Evolutionary conservation across 2,113 vertebrate genomes (phyloP).

Genomic region (Pycnonotus jocosus): DNA sequence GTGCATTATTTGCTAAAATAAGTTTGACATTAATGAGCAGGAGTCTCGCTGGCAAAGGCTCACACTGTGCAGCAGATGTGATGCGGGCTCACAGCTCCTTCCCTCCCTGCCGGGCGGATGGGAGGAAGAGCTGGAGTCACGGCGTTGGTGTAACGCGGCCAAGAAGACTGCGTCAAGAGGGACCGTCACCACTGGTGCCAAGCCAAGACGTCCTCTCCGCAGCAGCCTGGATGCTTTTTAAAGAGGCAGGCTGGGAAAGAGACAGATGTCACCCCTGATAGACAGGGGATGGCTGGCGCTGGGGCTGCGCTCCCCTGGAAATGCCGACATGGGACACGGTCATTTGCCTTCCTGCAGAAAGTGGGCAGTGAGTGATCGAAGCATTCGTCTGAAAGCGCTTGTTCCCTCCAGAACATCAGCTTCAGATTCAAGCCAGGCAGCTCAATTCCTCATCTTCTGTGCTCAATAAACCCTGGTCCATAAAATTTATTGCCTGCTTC

Average conservation of each 20-base stretch:
- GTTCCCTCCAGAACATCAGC: constrained; percentile 26
- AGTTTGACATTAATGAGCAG: constrained; percentile 69
- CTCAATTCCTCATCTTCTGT: constrained; percentile 55
- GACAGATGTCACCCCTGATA: neutral
- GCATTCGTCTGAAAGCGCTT: neutral
- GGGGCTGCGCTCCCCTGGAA: neutral
- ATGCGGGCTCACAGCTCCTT: constrained; percentile 41
- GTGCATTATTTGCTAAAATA: constrained; percentile 57
- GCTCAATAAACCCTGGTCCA: constrained; percentile 56
- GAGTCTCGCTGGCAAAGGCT: constrained; percentile 16
- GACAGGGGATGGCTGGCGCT: neutral
- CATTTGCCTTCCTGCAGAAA: neutral
- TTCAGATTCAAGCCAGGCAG: constrained; percentile 37
- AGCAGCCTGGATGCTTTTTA: neutral
- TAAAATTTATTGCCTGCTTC: constrained; percentile 57
- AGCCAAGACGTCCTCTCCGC: neutral
- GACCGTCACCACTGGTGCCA: neutral
- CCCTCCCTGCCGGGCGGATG: constrained; percentile 3
- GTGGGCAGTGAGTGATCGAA: neutral
- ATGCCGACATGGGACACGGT: rapidly evolving
- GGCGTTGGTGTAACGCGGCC: neutral
- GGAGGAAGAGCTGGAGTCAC: neutral
- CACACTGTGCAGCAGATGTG: constrained; percentile 53
- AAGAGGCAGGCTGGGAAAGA: neutral
- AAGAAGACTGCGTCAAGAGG: constrained; percentile 21